Evolutionary conservation across 35 echinoderm and acorn worm genomes (phyloP).

Genomic region (Ophiothrix spiculata): DNA sequence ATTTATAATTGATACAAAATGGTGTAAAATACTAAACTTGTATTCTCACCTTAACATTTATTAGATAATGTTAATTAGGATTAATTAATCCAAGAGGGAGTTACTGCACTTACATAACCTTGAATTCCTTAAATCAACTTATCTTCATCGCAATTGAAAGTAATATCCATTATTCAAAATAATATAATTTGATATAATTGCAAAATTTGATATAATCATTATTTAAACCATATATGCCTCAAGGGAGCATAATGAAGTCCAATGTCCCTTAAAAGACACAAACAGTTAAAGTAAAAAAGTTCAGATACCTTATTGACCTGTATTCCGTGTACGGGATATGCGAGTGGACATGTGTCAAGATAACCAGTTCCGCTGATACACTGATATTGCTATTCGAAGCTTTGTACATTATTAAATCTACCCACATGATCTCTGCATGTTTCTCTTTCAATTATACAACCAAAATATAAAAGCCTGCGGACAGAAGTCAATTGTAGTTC

Average conservation of each 20-base stretch:
- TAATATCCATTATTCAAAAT: not conserved
- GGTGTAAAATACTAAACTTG: too few species aligned
- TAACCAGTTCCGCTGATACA: slow-evolving; percentile 2
- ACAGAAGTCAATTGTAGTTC: not conserved
- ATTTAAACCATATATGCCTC: not conserved
- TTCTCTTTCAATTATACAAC: not conserved
- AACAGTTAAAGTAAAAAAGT: not conserved
- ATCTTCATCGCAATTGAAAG: not conserved
- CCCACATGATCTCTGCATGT: not conserved
- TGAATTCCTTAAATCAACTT: not conserved
- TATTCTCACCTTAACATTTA: too few species aligned
- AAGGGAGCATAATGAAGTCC: not conserved
- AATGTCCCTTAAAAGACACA: not conserved
- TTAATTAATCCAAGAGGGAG: too few species aligned
- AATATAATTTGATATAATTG: not conserved
- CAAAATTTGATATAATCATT: not conserved
- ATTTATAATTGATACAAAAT: too few species aligned
- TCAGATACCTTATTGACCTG: not conserved
- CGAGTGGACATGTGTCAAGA: not conserved
- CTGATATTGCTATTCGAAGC: not conserved
- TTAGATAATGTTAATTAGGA: too few species aligned
- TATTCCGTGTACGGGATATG: not conserved
- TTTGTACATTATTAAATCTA: not conserved
- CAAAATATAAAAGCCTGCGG: not conserved
- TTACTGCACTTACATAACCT: not conserved